Evolutionary conservation across 2,888 invertebrate genomes (phyloP).

Genomic region (Trachelus troglodyta): DNA sequence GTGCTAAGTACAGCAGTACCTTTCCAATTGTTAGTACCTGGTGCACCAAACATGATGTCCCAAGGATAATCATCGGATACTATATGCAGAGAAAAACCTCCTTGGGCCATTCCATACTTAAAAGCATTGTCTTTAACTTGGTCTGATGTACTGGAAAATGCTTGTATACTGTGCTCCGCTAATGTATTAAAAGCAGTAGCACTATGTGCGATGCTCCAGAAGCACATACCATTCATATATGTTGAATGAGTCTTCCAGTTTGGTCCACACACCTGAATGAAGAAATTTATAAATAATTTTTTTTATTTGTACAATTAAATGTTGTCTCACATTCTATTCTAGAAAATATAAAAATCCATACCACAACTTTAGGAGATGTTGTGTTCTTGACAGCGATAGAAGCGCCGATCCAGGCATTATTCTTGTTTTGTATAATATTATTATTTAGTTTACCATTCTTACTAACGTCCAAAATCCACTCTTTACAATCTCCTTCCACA

Average conservation of each 20-base stretch:
- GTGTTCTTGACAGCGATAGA: slow-evolving; percentile 58
- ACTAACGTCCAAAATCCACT: slow-evolving; percentile 43
- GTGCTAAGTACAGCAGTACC: slow-evolving; percentile 40
- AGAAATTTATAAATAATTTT: slow-evolving; percentile 14
- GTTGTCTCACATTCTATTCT: neutral
- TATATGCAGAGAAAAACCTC: slow-evolving; percentile 49
- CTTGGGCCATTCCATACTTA: slow-evolving; percentile 43
- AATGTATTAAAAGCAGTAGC: slow-evolving; percentile 26
- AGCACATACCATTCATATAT: slow-evolving; percentile 55
- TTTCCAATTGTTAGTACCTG: slow-evolving; percentile 56
- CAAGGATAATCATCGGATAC: slow-evolving; percentile 15
- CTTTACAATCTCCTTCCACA: slow-evolving; percentile 37
- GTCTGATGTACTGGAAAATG: neutral
- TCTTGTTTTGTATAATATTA: slow-evolving; percentile 25
- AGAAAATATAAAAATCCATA: slow-evolving; percentile 32
- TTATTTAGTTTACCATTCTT: slow-evolving; percentile 24
- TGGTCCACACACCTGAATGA: slow-evolving; percentile 63
- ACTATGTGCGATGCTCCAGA: slow-evolving; percentile 27
- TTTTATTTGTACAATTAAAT: neutral
- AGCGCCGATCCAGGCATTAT: slow-evolving; percentile 63
- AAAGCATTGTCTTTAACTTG: slow-evolving; percentile 25
- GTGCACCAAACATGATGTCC: slow-evolving; percentile 54
- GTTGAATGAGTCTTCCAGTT: slow-evolving; percentile 14
- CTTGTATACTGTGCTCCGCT: slow-evolving; percentile 17
- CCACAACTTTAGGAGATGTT: slow-evolving; percentile 47